Conservation (phyloP, 1,140 invertebrate genomes). For the Trachelipus rathkii region DNA sequence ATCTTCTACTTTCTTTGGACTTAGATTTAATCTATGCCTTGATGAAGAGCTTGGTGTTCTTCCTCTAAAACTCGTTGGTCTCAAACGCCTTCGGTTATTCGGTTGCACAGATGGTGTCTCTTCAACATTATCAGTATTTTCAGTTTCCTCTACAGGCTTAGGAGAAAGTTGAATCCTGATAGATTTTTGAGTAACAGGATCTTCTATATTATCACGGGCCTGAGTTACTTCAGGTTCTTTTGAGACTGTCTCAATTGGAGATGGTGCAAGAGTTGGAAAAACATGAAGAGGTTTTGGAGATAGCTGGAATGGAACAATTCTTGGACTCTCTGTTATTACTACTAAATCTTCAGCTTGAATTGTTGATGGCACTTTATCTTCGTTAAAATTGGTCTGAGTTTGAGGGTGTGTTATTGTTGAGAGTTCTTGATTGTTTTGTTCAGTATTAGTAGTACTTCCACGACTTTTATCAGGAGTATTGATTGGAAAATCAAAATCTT, state of each 20-base stretch:
- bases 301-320: neutral
- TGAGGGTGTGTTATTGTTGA: too few species aligned
- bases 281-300: neutral
- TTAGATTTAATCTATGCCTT: slow-evolving; percentile 2
- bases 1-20: neutral
- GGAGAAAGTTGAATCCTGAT: neutral
- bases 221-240: neutral
- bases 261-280: neutral
- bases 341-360: too few species aligned
- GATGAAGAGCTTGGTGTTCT: neutral
- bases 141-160: neutral
- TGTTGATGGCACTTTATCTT: too few species aligned
- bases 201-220: neutral
- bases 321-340: too few species aligned
- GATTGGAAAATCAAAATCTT: neutral
- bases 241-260: neutral
- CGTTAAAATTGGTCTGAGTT: too few species aligned
- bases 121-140: neutral
- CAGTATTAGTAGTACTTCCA: too few species aligned
- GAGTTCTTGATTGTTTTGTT: too few species aligned
- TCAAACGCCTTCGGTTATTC: neutral
- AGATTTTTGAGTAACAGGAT: neutral
- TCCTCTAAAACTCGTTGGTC: neutral
- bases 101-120: neutral
- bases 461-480: neutral